These are phyloP conservation scores for Heliangelus exortis DNA, from an alignment of 2,797 vertebrate genomes.

Conservation along the genomic window DNA sequence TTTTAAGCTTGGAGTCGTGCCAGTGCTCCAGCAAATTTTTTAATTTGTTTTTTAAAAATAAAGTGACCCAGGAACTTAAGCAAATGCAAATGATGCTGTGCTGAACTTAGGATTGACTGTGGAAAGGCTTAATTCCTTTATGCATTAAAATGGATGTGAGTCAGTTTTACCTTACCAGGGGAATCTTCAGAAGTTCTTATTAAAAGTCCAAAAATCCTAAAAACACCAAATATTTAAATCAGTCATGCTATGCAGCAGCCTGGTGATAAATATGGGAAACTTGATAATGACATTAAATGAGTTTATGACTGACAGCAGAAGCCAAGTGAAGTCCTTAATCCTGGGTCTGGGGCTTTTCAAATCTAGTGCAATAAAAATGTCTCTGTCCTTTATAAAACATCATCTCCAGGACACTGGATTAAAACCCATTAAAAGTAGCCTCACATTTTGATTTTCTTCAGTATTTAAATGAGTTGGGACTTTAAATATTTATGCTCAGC, in stretches of 20 bases:
- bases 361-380: neutral
- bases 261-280: neutral
- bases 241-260: neutral
- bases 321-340: neutral
- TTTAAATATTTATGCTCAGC: neutral
- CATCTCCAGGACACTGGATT: neutral
- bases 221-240: neutral
- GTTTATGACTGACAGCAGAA: neutral
- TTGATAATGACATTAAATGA: neutral
- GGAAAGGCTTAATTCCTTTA: neutral
- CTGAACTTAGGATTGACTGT: neutral
- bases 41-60: neutral
- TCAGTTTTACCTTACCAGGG: neutral
- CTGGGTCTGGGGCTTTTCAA: neutral
- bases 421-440: neutral
- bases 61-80: neutral
- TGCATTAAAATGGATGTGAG: neutral
- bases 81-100: neutral
- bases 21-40: neutral
- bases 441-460: slow-evolving; percentile 1
- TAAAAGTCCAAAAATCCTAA: neutral
- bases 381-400: neutral
- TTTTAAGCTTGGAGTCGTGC: neutral
- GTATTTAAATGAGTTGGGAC: slow-evolving; percentile 4
- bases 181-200: neutral